These are phyloP conservation scores for Myotis findleyi DNA, from an alignment of 2,797 vertebrate species.

Conservation along the genomic window DNA sequence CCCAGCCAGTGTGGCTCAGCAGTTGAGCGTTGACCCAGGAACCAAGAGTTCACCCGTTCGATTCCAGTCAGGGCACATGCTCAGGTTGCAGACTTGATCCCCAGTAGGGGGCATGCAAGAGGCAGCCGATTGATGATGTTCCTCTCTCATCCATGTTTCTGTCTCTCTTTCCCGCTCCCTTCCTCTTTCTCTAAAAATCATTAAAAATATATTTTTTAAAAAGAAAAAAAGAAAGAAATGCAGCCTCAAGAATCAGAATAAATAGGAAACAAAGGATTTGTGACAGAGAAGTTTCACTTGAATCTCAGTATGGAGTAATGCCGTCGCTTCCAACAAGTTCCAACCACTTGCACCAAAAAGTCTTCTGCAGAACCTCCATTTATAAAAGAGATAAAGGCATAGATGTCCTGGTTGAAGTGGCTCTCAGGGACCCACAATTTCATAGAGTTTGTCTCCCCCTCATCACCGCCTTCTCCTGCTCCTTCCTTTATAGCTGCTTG, in stretches of 20 bases:
- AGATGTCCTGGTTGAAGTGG: background rate
- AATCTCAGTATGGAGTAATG: conserved; percentile 5
- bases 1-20: no score
- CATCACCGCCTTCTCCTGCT: background rate
- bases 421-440: background rate
- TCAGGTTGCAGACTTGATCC: no score
- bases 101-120: no score
- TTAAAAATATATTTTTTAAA: no score
- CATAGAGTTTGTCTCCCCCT: background rate
- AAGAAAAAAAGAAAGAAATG: background rate
- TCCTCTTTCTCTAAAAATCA: no score
- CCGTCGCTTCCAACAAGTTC: background rate
- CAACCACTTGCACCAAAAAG: background rate
- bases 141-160: no score
- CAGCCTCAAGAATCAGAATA: conserved; percentile 46
- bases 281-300: conserved; percentile 17
- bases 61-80: no score
- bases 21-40: no score
- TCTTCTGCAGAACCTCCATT: background rate
- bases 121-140: no score
- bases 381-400: background rate
- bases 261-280: conserved; percentile 26
- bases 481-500: background rate
- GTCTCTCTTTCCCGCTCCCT: no score
- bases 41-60: no score